Percentiles rank a stretch among this genome's conserved stretches.
These are phyloP conservation scores for Formica exsecta DNA, from an alignment of 1,140 invertebrate species.

Conservation along the genomic window DNA sequence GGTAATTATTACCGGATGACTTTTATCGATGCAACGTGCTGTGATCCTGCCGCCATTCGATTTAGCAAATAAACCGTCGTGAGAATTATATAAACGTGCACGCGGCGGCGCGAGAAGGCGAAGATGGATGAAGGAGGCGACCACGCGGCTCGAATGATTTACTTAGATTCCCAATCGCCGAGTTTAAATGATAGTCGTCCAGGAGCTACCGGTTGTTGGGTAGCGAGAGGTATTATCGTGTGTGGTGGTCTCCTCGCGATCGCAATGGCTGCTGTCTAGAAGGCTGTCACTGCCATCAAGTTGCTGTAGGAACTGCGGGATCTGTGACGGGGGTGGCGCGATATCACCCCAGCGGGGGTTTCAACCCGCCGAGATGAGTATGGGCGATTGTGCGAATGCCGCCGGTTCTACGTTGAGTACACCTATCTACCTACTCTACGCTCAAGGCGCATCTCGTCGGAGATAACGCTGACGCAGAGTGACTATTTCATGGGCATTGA, in stretches of 20 bases:
- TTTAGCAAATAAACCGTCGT: constrained; percentile 25
- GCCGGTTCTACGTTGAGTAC: constrained; percentile 64
- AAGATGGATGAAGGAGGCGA: constrained; percentile 30
- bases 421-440: constrained; percentile 48
- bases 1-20: constrained; percentile 29
- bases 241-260: constrained; percentile 31
- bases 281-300: constrained; percentile 73
- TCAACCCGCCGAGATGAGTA: constrained; percentile 81
- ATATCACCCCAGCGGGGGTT: constrained; percentile 77
- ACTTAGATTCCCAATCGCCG: constrained; percentile 75
- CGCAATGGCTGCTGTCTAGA: constrained; percentile 39
- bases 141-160: constrained; percentile 74
- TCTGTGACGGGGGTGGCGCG: constrained; percentile 67
- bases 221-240: constrained; percentile 62
- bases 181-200: constrained; percentile 73
- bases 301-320: constrained; percentile 64
- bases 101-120: background rate
- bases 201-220: constrained; percentile 56
- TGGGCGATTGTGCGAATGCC: constrained; percentile 79
- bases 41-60: background rate
- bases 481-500: constrained; percentile 46
- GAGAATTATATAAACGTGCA: background rate
- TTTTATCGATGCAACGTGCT: background rate
- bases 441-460: constrained; percentile 12
- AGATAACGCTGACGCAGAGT: constrained; percentile 13